Conservation (phyloP, 2,113 vertebrate genomes). For the Pogona vitticeps region DNA sequence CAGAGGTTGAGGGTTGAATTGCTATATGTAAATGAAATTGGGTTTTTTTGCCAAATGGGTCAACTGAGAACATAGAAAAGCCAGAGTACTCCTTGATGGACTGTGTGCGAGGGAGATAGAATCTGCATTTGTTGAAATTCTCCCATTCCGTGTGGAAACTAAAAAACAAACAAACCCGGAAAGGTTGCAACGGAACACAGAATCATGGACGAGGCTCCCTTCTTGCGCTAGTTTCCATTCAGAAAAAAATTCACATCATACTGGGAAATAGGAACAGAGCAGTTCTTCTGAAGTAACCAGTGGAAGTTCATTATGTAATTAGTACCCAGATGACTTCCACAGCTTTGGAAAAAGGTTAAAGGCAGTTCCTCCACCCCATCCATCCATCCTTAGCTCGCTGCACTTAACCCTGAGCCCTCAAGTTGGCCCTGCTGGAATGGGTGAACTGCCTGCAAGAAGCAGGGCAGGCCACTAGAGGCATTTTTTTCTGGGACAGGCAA, state of each 20-base stretch:
- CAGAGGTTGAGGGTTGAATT: no score
- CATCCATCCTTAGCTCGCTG: neutral
- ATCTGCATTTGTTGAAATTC: neutral
- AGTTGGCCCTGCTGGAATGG: neutral
- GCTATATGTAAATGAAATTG: no score
- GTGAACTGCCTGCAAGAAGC: neutral
- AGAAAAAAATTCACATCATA: no score
- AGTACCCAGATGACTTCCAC: neutral
- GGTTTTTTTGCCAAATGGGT: no score
- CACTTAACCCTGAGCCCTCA: no score
- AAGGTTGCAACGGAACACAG: neutral
- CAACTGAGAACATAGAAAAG: no score
- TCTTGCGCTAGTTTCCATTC: no score
- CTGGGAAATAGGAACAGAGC: no score
- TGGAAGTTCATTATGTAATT: neutral
- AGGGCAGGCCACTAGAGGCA: neutral
- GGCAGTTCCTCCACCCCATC: neutral
- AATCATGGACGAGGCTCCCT: no score
- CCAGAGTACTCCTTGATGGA: neutral
- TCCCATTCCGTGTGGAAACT: neutral
- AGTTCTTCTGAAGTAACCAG: neutral
- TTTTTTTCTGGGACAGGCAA: neutral
- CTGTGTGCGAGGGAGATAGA: constrained; percentile 47
- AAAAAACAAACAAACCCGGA: neutral
- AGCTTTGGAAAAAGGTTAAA: neutral